These are phyloP conservation scores for Zingel zingel DNA, from an alignment of 2,113 vertebrate species.

Conservation along the genomic window DNA sequence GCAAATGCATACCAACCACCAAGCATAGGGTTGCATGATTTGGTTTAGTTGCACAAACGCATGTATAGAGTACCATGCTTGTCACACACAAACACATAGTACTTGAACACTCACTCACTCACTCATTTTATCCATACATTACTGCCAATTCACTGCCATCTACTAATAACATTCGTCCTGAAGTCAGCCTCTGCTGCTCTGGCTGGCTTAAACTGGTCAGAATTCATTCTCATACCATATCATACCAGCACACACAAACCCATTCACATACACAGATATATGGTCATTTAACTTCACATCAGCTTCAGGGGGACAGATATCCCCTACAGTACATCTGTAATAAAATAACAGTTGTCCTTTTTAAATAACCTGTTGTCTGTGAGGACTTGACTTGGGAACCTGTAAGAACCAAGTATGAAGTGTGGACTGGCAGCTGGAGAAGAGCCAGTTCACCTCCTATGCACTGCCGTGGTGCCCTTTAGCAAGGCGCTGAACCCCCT, in stretches of 20 bases:
- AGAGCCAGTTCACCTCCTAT: too few species aligned
- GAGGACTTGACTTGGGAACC: too few species aligned
- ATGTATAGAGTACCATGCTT: neutral
- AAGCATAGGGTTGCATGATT: neutral
- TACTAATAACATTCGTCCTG: constrained; percentile 38
- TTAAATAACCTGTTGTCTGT: too few species aligned
- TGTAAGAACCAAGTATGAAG: too few species aligned
- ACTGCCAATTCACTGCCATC: constrained; percentile 56
- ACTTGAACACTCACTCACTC: neutral
- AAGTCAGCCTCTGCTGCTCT: constrained; percentile 35
- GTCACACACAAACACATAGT: neutral
- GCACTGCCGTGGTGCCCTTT: too few species aligned
- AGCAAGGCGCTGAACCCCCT: too few species aligned
- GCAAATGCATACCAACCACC: constrained; percentile 8
- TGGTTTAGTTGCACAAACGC: neutral
- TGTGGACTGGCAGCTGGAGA: too few species aligned
- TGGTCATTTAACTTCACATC: constrained; percentile 12
- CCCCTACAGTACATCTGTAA: neutral
- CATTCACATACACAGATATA: neutral
- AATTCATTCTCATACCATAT: constrained; percentile 35
- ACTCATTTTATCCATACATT: constrained; percentile 25
- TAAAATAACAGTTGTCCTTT: neutral
- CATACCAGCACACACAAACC: constrained; percentile 7
- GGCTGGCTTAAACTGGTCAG: constrained; percentile 35
- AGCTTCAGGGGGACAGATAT: constrained; percentile 6